Conservation (phyloP, 2,797 vertebrate genomes). For the Urosaurus nigricauda region DNA sequence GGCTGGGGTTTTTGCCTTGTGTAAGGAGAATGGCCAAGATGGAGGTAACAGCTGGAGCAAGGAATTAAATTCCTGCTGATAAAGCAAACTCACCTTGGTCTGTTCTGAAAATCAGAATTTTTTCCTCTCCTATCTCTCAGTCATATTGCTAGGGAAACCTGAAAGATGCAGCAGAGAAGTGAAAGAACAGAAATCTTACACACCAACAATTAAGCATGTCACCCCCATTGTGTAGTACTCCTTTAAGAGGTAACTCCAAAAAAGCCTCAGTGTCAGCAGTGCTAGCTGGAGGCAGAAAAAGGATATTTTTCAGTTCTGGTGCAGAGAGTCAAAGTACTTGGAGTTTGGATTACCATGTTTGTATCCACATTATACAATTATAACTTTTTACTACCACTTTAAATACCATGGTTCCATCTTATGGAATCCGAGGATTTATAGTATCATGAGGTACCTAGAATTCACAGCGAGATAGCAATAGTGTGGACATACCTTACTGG, state of each 20-base stretch:
- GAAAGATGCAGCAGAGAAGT: constrained; percentile 62
- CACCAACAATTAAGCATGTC: constrained; percentile 23
- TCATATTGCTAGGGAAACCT: constrained; percentile 72
- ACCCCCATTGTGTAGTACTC: not conserved
- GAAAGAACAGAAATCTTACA: constrained; percentile 53
- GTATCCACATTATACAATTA: too few species aligned
- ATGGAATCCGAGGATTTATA: too few species aligned
- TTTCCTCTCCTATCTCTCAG: constrained; percentile 66
- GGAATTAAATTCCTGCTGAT: constrained; percentile 75
- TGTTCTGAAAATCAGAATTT: constrained; percentile 70
- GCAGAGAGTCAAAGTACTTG: not conserved
- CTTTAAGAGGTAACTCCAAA: not conserved
- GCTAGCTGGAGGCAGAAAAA: too few species aligned
- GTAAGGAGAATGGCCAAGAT: constrained; percentile 57
- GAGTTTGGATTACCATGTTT: not conserved
- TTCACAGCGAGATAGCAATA: too few species aligned
- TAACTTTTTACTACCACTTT: too few species aligned
- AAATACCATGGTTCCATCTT: too few species aligned
- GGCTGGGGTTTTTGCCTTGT: constrained; percentile 69
- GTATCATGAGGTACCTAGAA: too few species aligned
- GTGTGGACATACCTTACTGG: too few species aligned
- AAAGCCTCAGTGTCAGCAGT: not conserved
- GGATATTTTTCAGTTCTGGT: not conserved
- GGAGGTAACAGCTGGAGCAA: constrained; percentile 78
- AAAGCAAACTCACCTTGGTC: constrained; percentile 58